phyloP scores from a whole-genome alignment of 2,113 vertebrate genomes.

The Crotophaga sulcirostris region DNA sequence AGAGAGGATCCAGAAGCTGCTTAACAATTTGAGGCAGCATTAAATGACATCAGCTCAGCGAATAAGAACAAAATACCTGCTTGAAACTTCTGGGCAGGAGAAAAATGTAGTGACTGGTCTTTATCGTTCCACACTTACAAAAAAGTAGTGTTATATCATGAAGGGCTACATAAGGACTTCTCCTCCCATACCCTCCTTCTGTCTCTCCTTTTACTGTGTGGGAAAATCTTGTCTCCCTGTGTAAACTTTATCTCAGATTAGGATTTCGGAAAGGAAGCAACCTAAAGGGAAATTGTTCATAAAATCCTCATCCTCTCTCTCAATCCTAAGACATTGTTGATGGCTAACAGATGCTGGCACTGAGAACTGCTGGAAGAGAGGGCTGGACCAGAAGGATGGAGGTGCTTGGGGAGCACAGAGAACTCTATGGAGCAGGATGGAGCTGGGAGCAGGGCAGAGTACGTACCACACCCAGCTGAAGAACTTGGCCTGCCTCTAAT shows the following conservation, averaged over 20 bases:
- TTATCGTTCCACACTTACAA: not conserved
- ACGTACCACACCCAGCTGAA: not conserved
- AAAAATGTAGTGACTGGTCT: not conserved
- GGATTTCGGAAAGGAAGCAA: not conserved
- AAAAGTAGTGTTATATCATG: not conserved
- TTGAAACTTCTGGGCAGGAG: not conserved
- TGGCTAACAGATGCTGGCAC: not conserved
- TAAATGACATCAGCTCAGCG: not conserved
- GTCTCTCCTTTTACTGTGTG: not conserved
- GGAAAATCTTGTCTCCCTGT: not conserved
- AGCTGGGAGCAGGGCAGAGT: fast-evolving
- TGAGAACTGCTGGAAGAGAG: not conserved
- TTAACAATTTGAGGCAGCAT: not conserved
- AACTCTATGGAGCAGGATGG: not conserved
- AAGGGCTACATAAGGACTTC: not conserved
- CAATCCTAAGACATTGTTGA: not conserved
- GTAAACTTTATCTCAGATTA: not conserved
- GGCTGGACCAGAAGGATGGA: not conserved
- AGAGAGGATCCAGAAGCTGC: constrained; percentile 17
- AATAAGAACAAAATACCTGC: not conserved
- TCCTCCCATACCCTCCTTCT: not conserved
- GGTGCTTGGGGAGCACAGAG: not conserved
- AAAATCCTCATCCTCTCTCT: not conserved
- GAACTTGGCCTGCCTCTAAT: not conserved
- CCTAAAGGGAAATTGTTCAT: not conserved